Percentiles rank a stretch among this genome's conserved stretches.
Conservation (phyloP, 2,797 vertebrate species). For the Tenualosa thibaudeaui region DNA sequence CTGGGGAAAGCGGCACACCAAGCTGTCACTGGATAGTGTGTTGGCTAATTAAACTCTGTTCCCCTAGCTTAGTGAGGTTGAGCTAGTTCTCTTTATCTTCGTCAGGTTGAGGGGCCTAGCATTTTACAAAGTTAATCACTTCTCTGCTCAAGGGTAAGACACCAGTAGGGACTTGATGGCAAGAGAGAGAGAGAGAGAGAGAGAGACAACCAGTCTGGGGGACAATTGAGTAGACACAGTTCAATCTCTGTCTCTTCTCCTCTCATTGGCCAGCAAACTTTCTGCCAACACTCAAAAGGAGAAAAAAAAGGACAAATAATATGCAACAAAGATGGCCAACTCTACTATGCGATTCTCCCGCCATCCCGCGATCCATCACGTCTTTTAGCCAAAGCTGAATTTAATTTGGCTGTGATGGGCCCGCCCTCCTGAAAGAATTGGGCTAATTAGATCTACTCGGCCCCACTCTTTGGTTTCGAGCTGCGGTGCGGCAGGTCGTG, state of each 20-base stretch:
- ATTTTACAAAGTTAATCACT: not conserved
- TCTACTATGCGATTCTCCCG: not conserved
- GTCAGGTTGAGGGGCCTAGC: not conserved
- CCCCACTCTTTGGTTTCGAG: not conserved
- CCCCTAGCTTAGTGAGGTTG: not conserved
- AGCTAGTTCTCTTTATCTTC: constrained; percentile 5
- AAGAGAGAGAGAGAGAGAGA: not conserved
- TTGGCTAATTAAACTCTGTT: constrained; percentile 10
- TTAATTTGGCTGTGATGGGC: constrained; percentile 59
- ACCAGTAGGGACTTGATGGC: not conserved
- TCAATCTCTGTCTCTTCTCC: not conserved
- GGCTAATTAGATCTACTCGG: constrained; percentile 60
- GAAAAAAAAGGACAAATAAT: not conserved
- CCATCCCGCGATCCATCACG: constrained; percentile 73
- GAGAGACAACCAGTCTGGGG: not conserved
- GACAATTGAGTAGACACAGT: not conserved
- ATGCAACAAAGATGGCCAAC: not conserved
- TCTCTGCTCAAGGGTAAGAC: not conserved
- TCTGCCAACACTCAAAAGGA: not conserved
- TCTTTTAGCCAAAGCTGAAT: constrained; percentile 63
- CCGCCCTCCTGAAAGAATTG: constrained; percentile 44
- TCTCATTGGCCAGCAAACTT: not conserved
- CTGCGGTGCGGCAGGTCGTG: not conserved
- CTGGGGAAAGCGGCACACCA: not conserved
- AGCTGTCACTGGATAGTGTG: constrained; percentile 1